A percentile compares a stretch with the other conserved stretches of the same genome.
Evolutionary conservation across 2,113 vertebrate species (phyloP).

Genomic region (Gallinago media): DNA sequence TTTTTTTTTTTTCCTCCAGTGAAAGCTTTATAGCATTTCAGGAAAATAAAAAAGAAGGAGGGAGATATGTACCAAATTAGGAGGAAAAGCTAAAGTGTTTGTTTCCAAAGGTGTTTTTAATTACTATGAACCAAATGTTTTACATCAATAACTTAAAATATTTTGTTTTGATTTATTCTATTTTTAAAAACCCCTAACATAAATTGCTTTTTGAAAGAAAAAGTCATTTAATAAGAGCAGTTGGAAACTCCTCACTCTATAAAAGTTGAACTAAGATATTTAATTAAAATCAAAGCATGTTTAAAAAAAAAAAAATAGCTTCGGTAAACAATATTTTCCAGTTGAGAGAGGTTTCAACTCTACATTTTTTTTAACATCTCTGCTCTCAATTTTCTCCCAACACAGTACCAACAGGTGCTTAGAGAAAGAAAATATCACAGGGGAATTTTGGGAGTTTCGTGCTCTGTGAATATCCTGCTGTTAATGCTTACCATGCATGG

Average conservation of each 20-base stretch:
- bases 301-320: not conserved
- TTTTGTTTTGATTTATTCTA: slow-evolving; percentile 56
- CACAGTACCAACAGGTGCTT: not conserved
- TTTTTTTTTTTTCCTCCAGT: not conserved
- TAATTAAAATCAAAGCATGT: slow-evolving; percentile 10
- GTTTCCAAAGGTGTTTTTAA: slow-evolving; percentile 58
- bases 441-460: not conserved
- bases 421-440: not conserved
- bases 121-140: slow-evolving; percentile 41
- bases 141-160: slow-evolving; percentile 43
- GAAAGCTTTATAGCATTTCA: not conserved
- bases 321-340: not conserved
- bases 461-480: not conserved
- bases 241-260: slow-evolving; percentile 31
- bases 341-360: not conserved
- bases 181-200: slow-evolving; percentile 14
- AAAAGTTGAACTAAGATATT: slow-evolving; percentile 23
- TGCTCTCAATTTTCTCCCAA: not conserved
- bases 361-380: not conserved
- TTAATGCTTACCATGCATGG: not conserved
- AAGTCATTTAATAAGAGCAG: not conserved
- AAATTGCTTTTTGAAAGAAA: slow-evolving; percentile 27
- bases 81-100: slow-evolving; percentile 17
- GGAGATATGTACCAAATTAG: not conserved
- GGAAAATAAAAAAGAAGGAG: not conserved